Percentiles rank a stretch among this genome's conserved stretches.
Evolutionary conservation across 2,888 invertebrate species (phyloP).

Genomic region (Stenchaetothrips biformis): DNA sequence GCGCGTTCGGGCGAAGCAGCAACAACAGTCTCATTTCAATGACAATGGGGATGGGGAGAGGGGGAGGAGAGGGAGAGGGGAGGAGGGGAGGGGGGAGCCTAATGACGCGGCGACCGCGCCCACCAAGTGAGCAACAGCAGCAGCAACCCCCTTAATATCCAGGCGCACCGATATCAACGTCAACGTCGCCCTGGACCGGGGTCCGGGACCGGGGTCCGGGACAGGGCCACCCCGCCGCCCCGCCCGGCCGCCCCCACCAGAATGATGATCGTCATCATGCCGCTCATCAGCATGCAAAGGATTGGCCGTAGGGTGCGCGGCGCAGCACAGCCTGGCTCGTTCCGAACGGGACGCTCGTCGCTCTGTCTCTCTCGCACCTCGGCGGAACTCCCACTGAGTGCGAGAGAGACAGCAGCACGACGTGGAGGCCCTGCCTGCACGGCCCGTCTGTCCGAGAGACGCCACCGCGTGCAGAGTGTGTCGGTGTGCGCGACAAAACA

Average conservation of each 20-base stretch:
- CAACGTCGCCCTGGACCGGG: slow-evolving; percentile 5
- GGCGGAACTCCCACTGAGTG: too few relatives aligned
- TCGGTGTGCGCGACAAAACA: too few relatives aligned
- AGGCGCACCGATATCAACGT: neutral
- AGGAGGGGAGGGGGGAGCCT: neutral
- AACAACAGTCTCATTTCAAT: neutral
- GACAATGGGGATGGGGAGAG: neutral
- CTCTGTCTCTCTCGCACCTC: too few relatives aligned
- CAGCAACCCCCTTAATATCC: neutral
- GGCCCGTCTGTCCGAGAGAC: too few relatives aligned
- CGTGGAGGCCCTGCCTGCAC: too few relatives aligned
- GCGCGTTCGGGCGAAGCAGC: neutral
- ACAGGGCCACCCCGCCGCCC: neutral
- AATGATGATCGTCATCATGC: neutral
- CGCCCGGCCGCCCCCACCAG: neutral
- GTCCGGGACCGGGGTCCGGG: neutral
- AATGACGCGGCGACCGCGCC: slow-evolving; percentile 9
- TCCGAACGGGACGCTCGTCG: too few relatives aligned
- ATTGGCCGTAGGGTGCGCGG: too few relatives aligned
- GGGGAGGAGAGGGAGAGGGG: neutral
- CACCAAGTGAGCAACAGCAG: neutral
- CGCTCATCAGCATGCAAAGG: neutral
- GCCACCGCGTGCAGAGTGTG: too few relatives aligned
- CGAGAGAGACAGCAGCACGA: too few relatives aligned
- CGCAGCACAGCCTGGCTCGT: too few relatives aligned